Evolutionary conservation across 2,113 vertebrate genomes (phyloP).

Genomic region (Epinephelus fuscoguttatus): DNA sequence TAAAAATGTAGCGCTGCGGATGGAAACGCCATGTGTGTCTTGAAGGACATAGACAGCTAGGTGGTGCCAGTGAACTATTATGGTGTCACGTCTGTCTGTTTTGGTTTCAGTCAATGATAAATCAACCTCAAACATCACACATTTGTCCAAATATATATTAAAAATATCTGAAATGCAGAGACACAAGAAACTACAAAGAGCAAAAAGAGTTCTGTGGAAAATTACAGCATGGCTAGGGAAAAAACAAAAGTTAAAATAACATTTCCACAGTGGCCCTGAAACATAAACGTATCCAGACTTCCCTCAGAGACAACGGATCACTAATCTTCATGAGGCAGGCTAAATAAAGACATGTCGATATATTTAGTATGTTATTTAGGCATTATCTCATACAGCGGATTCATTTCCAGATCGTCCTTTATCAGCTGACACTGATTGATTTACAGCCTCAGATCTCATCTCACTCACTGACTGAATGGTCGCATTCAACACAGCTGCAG

Average conservation of each 20-base stretch:
- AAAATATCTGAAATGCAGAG: not conserved
- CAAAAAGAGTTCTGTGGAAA: not conserved
- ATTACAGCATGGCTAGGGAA: not conserved
- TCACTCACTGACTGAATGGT: conserved; percentile 25
- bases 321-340: not conserved
- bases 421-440: not conserved
- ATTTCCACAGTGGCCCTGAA: not conserved
- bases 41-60: conserved; percentile 27
- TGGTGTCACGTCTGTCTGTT: not conserved
- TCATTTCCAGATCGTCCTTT: too few relatives aligned
- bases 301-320: not conserved
- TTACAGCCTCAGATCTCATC: conserved; percentile 31
- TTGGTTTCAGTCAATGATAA: not conserved
- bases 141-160: too few relatives aligned
- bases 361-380: not conserved
- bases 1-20: not conserved
- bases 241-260: not conserved
- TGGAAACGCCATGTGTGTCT: not conserved
- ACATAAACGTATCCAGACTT: not conserved
- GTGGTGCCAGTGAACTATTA: conserved; percentile 47
- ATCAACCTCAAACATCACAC: not conserved
- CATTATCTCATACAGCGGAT: not conserved
- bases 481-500: conserved; percentile 24
- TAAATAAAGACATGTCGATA: not conserved
- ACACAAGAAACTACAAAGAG: too few relatives aligned